Percentiles rank a stretch among this genome's conserved stretches.
These are phyloP conservation scores for Gadopsis bispinosus DNA, from an alignment of 2,797 vertebrate species.

Conservation along the genomic window DNA sequence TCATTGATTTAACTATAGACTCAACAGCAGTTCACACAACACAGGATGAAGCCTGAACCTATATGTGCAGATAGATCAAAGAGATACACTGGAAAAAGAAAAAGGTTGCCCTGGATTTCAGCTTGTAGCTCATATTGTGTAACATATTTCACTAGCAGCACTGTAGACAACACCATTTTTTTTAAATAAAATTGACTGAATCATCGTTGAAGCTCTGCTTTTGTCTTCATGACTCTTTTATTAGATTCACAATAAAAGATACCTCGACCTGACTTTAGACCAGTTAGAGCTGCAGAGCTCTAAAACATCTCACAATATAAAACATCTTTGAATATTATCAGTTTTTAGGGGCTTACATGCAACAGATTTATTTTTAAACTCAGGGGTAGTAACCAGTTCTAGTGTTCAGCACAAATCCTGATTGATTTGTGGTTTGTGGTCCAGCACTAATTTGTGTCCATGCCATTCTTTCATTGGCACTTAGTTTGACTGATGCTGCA, in stretches of 20 bases:
- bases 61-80: constrained; percentile 7
- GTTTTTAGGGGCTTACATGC: background rate
- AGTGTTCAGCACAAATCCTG: background rate
- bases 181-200: constrained; percentile 12
- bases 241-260: background rate
- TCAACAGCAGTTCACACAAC: constrained; percentile 44
- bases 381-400: background rate
- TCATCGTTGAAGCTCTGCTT: background rate
- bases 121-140: background rate
- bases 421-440: background rate
- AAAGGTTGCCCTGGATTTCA: constrained; percentile 13
- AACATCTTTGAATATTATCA: background rate
- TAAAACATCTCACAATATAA: background rate
- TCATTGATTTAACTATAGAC: constrained; percentile 54
- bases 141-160: background rate
- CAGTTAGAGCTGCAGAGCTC: background rate
- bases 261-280: background rate
- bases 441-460: background rate
- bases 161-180: background rate
- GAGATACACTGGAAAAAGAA: background rate
- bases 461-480: background rate
- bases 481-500: background rate
- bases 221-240: background rate
- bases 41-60: constrained; percentile 23
- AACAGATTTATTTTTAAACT: background rate